Evolutionary conservation across 1,140 invertebrate genomes (phyloP), one percentile per base, ranked within the genome.

Genomic region (Kradibia gibbosae): DNA sequence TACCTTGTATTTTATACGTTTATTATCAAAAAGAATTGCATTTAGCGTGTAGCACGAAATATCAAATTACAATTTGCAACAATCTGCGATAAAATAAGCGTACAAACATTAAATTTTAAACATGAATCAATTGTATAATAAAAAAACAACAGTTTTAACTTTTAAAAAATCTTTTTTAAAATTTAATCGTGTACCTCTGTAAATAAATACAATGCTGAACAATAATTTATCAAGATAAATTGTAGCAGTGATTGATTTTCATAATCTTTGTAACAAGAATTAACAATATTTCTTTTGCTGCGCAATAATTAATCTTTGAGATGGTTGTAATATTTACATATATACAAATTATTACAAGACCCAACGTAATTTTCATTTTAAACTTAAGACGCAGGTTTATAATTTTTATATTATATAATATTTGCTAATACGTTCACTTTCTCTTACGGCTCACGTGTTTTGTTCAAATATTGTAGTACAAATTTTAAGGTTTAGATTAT

Each of bases 311-410:
- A 80, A 78, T 80, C 25, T 67, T 80, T 48, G 62, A 48, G 60
- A 80, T 71, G n/a, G 77, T 74, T 15, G 34, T 83, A 77, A 78
- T 81, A 83, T 83, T 83, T 83, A 83, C 82, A 83, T 83, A 83
- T 83, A 28, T 83, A 83, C 82, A 83, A 28, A 53, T 82, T 80
- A 71, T 71, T 74, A 78, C 39, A 77, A 77, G 74, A 53, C 77
- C 65, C 78, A 80, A 80, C 71, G 42, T 20, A 45, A 73, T 39
- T 71, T 82, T n/a, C 45, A 55, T 77, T 65, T 65, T 65, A 4
- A 65, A 65, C 36, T 28, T 36, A 67, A 39, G 1, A 67, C 62
- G 22, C 11, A 28, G 62, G 36, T 67, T n/a, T 20, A 67, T 20
- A 67, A 67, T 36, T 79, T 57, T 79, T 22, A 71, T 42, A 48